Base-by-base conservation (phyloP, 2,797 vertebrate species). In the Hemitrygon akajei region DNA sequence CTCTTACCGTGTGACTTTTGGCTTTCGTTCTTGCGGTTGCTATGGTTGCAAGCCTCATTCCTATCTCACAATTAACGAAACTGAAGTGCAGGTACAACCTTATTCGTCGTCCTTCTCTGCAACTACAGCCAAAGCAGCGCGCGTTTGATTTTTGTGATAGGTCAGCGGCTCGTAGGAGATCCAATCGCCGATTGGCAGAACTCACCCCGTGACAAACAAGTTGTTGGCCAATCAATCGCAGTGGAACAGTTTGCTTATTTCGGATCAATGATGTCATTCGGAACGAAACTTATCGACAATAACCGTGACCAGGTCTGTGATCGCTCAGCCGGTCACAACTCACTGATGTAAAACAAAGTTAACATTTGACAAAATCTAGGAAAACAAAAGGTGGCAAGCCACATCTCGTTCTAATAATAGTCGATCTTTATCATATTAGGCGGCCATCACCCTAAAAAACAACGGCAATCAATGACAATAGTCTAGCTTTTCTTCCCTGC, bases 1-100 rank as follows among this genome's bases (percentile, higher is more conserved):
- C 95, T 95, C 96, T 96, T 95, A 97, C 96, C 58, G 96, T 94
- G 1, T 97, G 94, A 89, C 95, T 96, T 94, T 94, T 95, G 95
- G 96, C 96, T 94, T 97, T 96, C 95, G 96, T 96, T 94, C 95
- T 95, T 94, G 96, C 95, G 94, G 96, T 95, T 93, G 96, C 95
- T 95, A 96, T 95, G 71, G 97, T 95, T 27, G 97, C 97, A 95
- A 96, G 97, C 96, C 97, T 97, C 97, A 97, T 98, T 87, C 95
- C 96, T 91, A 25, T 30, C 56, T 60, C 47, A 14, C 60, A 47
- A 47, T 47, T 47, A 40, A 40, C 37, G 56, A 82, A 82, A 47
- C 40, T 40, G 56, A 56, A 86, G 7, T n/a, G n/a, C n/a, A n/a
- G n/a, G n/a, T 91, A 69, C 20, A 14, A 91, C 1, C 86, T 34